Percentiles rank a stretch among this genome's conserved stretches.
These are phyloP conservation scores for Baronia brevicornis DNA, from an alignment of 2,888 invertebrate genomes.

Conservation along the genomic window DNA sequence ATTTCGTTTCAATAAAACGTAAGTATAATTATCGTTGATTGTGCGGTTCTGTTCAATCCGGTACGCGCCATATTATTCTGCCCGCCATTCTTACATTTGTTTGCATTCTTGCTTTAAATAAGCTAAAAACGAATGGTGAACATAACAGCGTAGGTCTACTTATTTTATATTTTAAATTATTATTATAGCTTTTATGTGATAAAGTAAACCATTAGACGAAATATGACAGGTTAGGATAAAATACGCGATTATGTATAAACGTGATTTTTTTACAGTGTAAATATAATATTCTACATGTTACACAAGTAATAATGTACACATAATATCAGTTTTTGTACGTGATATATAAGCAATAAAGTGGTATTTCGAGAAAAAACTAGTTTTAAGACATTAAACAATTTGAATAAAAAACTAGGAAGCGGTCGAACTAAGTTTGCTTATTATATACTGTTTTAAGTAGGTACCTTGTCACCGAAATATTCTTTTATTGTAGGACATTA, in stretches of 20 bases:
- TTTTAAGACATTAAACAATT: slow-evolving; percentile 1
- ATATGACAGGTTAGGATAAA: neutral
- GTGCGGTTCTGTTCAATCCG: slow-evolving; percentile 18
- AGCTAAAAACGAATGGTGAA: slow-evolving; percentile 1
- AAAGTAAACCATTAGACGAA: neutral
- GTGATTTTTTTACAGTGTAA: neutral
- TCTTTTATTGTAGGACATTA: neutral
- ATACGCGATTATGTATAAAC: slow-evolving; percentile 6
- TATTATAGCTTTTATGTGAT: neutral
- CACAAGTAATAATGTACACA: too few species aligned
- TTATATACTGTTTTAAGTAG: slow-evolving; percentile 25
- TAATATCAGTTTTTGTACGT: neutral
- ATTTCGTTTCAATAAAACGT: slow-evolving; percentile 33
- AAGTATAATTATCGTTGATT: slow-evolving; percentile 31
- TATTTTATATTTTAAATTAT: slow-evolving; percentile 1
- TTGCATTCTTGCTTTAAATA: slow-evolving; percentile 21
- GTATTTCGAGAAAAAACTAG: neutral
- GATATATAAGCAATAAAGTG: neutral
- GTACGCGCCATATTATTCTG: slow-evolving; percentile 55
- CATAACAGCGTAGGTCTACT: neutral
- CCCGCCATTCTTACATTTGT: slow-evolving; percentile 58
- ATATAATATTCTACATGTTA: too few species aligned
- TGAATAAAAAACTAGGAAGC: slow-evolving; percentile 25
- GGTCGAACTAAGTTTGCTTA: slow-evolving; percentile 15
- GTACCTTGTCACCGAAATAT: slow-evolving; percentile 22